Evolutionary conservation across 1,140 invertebrate species (phyloP).

Genomic region (Chymomyza costata): DNA sequence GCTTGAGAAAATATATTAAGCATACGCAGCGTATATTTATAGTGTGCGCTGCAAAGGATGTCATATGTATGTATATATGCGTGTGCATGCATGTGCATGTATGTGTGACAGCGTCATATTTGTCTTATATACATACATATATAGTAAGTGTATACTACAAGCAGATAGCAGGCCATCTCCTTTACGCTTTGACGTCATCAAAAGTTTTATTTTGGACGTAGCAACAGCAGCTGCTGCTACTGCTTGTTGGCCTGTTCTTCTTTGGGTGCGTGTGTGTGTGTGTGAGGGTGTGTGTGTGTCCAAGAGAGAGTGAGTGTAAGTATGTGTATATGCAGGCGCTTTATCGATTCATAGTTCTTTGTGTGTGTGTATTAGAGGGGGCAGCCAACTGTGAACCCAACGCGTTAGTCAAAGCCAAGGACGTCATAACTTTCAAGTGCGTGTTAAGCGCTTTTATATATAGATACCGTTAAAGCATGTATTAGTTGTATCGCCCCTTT

Average conservation of each 20-base stretch:
- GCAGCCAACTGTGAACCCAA: slow-evolving; percentile 34
- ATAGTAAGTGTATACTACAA: too few species aligned
- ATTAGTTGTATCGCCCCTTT: slow-evolving; percentile 24
- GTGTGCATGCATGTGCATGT: slow-evolving; percentile 8
- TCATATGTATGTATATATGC: neutral
- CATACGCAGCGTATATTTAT: slow-evolving; percentile 31
- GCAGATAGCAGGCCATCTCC: slow-evolving; percentile 45
- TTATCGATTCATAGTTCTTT: slow-evolving; percentile 45
- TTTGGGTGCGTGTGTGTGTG: too few species aligned
- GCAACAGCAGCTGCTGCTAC: slow-evolving; percentile 3
- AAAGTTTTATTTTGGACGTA: slow-evolving; percentile 51
- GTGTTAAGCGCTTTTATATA: slow-evolving; percentile 23
- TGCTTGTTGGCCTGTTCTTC: too few species aligned
- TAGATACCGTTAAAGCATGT: slow-evolving; percentile 1
- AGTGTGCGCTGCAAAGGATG: too few species aligned
- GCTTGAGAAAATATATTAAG: too few species aligned
- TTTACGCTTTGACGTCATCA: slow-evolving; percentile 63
- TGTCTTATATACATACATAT: too few species aligned
- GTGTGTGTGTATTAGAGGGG: neutral
- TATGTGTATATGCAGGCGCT: slow-evolving; percentile 36
- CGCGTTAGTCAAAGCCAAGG: slow-evolving; percentile 47
- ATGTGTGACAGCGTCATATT: too few species aligned
- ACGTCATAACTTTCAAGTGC: slow-evolving; percentile 65
- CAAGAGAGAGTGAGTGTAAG: slow-evolving; percentile 21
- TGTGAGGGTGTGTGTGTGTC: too few species aligned